Conservation (phyloP, 2,797 vertebrate species). For the Simalia tracyae region DNA sequence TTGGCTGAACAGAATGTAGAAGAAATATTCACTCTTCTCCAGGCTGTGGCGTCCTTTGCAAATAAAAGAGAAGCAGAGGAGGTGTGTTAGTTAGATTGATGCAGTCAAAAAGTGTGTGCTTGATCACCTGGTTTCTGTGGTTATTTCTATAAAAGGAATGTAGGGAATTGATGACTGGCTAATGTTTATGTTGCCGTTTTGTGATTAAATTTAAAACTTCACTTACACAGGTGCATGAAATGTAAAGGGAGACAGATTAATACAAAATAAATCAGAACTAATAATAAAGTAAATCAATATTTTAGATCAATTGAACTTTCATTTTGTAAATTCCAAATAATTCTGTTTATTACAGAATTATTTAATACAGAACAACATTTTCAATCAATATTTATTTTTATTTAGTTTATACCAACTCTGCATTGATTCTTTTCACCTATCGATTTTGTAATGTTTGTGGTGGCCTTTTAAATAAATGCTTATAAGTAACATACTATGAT, state of each 20-base stretch:
- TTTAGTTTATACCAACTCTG: neutral
- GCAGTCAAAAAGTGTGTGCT: constrained; percentile 42
- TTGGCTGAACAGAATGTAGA: neutral
- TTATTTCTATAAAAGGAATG: constrained; percentile 17
- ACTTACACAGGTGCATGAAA: neutral
- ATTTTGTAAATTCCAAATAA: neutral
- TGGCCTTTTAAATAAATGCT: neutral
- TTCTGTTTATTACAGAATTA: neutral
- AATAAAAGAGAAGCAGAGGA: constrained; percentile 16
- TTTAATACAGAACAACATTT: neutral
- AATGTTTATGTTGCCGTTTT: constrained; percentile 27
- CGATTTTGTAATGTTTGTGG: neutral
- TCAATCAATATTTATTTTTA: neutral
- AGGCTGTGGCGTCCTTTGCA: constrained; percentile 33
- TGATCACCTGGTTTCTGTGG: constrained; percentile 52
- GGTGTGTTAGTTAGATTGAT: neutral
- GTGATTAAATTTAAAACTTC: neutral
- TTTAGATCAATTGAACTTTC: neutral
- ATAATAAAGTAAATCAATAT: neutral
- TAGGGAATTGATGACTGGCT: constrained; percentile 45
- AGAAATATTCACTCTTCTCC: constrained; percentile 27
- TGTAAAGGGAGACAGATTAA: neutral
- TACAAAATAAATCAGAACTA: neutral
- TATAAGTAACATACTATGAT: neutral
- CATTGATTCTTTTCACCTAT: neutral